Evolutionary conservation across 2,888 invertebrate species (phyloP), one percentile per base, ranked within the genome.

Genomic region (Eupithecia tripunctaria): DNA sequence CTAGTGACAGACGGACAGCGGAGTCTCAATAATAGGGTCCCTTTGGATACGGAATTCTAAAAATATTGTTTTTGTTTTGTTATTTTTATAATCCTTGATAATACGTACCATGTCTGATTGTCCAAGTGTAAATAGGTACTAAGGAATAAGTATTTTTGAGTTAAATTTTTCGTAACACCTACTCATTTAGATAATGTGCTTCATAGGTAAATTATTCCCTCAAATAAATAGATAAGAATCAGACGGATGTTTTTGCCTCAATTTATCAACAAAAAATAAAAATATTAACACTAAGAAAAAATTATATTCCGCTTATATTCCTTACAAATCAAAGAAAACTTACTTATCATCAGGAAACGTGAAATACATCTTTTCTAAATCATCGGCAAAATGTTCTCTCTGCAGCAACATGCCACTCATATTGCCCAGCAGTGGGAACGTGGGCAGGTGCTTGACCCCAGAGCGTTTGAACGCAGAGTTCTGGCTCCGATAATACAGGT

Each of bases 321-420:
- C n/a, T 8, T 2, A 47, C 8, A 47, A 47, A 47, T 43, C 2
- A 10, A 56, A 56, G 25, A 4, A 25, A 51, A 56, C 56, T 60
- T 21, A 89, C 90, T 83, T 87, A 72, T 90, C 86, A 2, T 81
- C 81, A 0, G 84, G 81, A 65, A 82, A 88, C 0, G 66, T 25
- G 0, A 77, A 67, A 74, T 88, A 90, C 1, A 80, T 43, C 3
- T 60, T 78, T 0, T 75, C 18, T 0, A 84, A 29, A 0, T 82
- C 73, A 0, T 84, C 82, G 8, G 79, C 63, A 18, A 88, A 76
- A 60, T 86, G 86, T 3, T 84, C 80, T 12, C 63, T 69, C 0
- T 82, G 79, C 0, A 84, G 51, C 0, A 85, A 0, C 0, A 85
- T 47, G 1, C 38, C 21, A 6, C 25, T 36, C 78, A 80, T 77